Evolutionary conservation across 2,888 invertebrate genomes (phyloP).

Genomic region (Seira musarum): DNA sequence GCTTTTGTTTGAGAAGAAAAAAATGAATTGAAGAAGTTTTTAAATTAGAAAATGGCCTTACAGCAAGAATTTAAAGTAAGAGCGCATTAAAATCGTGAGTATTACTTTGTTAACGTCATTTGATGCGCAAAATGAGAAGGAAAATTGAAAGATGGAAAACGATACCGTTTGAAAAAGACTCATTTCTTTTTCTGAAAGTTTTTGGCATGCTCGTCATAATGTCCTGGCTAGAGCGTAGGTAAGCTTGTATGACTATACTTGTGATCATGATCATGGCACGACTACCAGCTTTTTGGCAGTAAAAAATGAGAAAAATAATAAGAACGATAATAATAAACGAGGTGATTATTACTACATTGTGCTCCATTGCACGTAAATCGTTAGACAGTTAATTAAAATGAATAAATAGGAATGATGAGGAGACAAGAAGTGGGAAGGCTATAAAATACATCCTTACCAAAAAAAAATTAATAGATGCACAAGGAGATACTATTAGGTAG

Average conservation of each 20-base stretch:
- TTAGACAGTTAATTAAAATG: slow-evolving; percentile 66
- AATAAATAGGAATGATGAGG: slow-evolving; percentile 47
- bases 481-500: slow-evolving; percentile 33
- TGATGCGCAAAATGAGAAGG: slow-evolving; percentile 4
- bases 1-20: slow-evolving; percentile 27
- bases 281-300: slow-evolving; percentile 9
- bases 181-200: slow-evolving; percentile 2
- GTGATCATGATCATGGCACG: too few relatives aligned
- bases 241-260: slow-evolving; percentile 7
- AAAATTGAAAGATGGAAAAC: slow-evolving; percentile 41
- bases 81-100: too few relatives aligned
- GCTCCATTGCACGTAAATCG: slow-evolving; percentile 61
- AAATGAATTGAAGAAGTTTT: slow-evolving; percentile 49
- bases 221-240: background rate
- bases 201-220: slow-evolving; percentile 16
- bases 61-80: slow-evolving; percentile 16
- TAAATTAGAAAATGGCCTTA: slow-evolving; percentile 22
- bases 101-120: too few relatives aligned
- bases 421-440: slow-evolving; percentile 45
- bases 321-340: slow-evolving; percentile 46
- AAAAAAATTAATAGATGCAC: too few relatives aligned
- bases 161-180: background rate
- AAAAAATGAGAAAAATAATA: slow-evolving; percentile 45
- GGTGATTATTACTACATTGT: slow-evolving; percentile 55
- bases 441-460: slow-evolving; percentile 21